Conservation (phyloP, 2,797 vertebrate species). For the Lepus oiostolus region DNA sequence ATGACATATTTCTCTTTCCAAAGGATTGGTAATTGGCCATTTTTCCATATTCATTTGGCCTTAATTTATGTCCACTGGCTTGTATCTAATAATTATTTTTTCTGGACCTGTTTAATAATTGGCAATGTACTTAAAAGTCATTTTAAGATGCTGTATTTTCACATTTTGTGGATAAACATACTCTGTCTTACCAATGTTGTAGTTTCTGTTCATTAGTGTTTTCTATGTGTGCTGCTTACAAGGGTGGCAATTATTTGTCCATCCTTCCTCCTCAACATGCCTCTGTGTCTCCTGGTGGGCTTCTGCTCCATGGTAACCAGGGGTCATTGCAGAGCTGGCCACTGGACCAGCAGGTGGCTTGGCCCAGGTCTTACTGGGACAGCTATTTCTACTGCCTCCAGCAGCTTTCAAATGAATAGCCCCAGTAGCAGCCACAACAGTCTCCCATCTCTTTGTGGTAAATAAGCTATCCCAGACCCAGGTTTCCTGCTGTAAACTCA, state of each 20-base stretch:
- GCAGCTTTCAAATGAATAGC: not conserved
- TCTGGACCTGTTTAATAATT: not conserved
- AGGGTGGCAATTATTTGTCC: not conserved
- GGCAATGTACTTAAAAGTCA: conserved; percentile 18
- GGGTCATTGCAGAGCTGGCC: not conserved
- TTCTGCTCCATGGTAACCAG: not conserved
- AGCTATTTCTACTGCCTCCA: not conserved
- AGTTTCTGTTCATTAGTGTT: not conserved
- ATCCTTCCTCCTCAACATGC: not conserved
- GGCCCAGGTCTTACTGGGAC: not conserved
- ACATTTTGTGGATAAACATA: not conserved
- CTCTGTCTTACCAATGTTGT: not conserved
- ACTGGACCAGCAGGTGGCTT: not conserved
- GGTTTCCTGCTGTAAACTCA: not conserved
- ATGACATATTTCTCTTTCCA: not conserved
- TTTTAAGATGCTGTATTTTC: conserved; percentile 14
- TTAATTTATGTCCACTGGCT: conserved; percentile 28
- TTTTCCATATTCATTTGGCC: conserved; percentile 16
- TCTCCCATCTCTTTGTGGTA: not conserved
- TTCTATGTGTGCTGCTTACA: not conserved
- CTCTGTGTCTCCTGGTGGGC: not conserved
- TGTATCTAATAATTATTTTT: not conserved
- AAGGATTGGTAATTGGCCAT: conserved; percentile 26
- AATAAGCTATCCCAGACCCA: not conserved
- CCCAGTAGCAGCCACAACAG: not conserved